Evolutionary conservation across 2,113 vertebrate species (phyloP), one percentile per base, ranked within the genome.

Genomic region (Poecile atricapillus): DNA sequence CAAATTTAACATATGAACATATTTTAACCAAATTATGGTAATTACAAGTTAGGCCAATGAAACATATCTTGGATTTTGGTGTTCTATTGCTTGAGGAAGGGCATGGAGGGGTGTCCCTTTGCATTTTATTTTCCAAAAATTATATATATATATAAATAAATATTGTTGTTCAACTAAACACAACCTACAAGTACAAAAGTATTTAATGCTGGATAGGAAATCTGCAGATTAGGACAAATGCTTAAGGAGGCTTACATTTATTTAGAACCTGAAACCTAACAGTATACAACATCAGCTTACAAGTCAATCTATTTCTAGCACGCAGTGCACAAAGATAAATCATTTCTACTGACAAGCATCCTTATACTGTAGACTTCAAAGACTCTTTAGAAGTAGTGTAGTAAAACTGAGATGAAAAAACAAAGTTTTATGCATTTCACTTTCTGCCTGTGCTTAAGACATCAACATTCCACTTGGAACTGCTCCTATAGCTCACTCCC

Each of bases 221-320:
- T 31, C 53, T 87, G 28, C 62, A 82, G 88, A 90, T 94, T 84
- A 96, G 49, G 49, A 78, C 64, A 86, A 91, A 86, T 23, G 55
- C 71, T 88, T 93, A 93, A 89, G 76, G 39, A 94, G 76, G 83
- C 86, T 93, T 96, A 90, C 22, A 65, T 86, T 92, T 83, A 90
- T 86, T 88, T 93, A 96, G 88, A 83, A 92, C 86, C 50, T 88
- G 67, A 55, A 94, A 95, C 49, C 70, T 90, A 53, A 79, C 7
- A 85, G 64, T 55, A 47, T 67, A 8, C 20, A 93, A 82, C 79
- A 82, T 69, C 69, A 94, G 92, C 93, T 96, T 88, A 90, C 60
- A 81, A 78, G 55, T 71, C 55, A 44, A 53, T 50, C 95, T 93
- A 95, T 96, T 96, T 95, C 88, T 47, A 95, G 93, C 56, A 86